phyloP scores from a whole-genome alignment of 2,113 vertebrate genomes.

The Probosciger aterrimus region DNA sequence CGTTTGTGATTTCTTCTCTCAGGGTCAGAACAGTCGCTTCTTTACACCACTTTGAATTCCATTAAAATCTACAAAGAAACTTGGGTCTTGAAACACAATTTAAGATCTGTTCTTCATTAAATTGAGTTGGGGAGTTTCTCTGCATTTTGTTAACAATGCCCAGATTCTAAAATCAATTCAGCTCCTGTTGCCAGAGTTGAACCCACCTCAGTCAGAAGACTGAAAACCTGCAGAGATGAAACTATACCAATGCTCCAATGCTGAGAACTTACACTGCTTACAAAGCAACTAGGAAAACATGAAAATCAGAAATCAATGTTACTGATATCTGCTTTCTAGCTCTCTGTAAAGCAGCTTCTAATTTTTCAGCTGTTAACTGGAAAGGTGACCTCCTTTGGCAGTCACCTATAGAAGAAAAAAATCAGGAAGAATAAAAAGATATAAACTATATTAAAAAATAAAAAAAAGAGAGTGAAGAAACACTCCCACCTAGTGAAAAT shows the following conservation, averaged over 20 bases:
- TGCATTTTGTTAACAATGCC: neutral
- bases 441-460: neutral
- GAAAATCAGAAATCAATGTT: neutral
- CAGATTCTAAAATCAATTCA: neutral
- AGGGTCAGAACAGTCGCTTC: neutral
- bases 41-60: neutral
- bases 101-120: neutral
- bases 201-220: neutral
- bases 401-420: neutral
- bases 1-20: neutral
- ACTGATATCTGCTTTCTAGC: neutral
- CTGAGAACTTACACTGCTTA: neutral
- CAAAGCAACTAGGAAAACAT: neutral
- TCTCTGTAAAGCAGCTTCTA: neutral
- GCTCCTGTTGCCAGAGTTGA: neutral
- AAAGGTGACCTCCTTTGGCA: constrained; percentile 16
- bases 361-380: constrained; percentile 33
- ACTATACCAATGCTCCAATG: neutral
- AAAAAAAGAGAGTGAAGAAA: neutral
- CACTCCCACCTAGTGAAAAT: neutral
- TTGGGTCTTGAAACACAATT: neutral
- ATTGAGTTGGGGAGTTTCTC: neutral
- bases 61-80: neutral
- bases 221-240: neutral
- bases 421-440: neutral